Evolutionary conservation across 2,797 vertebrate species (phyloP).

Genomic region (Enteromius fasciolatus): DNA sequence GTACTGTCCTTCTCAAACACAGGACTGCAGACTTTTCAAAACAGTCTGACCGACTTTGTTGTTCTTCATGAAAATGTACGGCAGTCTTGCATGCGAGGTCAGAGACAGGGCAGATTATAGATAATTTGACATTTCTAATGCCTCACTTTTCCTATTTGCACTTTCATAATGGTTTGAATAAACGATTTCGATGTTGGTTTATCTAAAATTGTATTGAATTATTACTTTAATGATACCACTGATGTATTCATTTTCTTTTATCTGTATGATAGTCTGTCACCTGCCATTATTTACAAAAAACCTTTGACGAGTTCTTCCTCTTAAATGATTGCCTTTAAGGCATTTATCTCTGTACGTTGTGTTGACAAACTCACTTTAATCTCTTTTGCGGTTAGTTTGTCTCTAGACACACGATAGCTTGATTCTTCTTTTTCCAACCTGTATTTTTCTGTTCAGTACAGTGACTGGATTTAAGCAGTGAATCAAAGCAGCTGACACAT

Average conservation of each 20-base stretch:
- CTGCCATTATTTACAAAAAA: not conserved
- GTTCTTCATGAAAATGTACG: constrained; percentile 45
- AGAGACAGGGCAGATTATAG: constrained; percentile 30
- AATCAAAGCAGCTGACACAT: constrained; percentile 6
- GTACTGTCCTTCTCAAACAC: constrained; percentile 5
- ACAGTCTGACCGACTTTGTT: constrained; percentile 20
- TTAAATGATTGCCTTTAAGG: constrained; percentile 6
- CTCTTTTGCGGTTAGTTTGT: constrained; percentile 8
- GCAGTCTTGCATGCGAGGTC: constrained; percentile 34
- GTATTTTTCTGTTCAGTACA: not conserved
- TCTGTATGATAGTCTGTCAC: not conserved
- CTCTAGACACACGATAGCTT: not conserved
- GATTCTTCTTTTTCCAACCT: not conserved
- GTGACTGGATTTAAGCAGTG: not conserved
- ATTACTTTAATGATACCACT: not conserved
- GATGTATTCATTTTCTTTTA: not conserved
- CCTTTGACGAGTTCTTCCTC: constrained; percentile 11
- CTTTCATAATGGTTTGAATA: not conserved
- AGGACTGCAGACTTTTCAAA: constrained; percentile 40
- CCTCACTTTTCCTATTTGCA: not conserved
- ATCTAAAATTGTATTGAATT: not conserved
- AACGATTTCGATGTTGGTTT: not conserved
- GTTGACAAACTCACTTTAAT: constrained; percentile 26
- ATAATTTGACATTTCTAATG: not conserved
- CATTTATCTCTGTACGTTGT: not conserved